Conservation (phyloP, 2,113 vertebrate genomes). For the Entelurus aequoreus region DNA sequence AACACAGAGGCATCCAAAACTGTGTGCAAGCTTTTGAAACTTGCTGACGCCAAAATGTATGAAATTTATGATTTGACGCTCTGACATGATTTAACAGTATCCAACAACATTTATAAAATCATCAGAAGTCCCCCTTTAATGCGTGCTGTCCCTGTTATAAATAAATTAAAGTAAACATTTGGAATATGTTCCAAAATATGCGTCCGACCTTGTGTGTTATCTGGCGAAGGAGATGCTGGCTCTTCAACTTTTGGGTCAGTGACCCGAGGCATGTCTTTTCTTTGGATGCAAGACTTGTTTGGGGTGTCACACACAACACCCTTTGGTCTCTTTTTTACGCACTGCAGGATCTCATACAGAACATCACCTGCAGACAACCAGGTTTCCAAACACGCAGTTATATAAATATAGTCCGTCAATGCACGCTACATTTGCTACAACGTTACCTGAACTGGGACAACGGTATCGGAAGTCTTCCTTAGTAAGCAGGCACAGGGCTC, state of each 20-base stretch:
- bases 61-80: no score
- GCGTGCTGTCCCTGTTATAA: no score
- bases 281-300: conserved; percentile 18
- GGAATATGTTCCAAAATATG: neutral
- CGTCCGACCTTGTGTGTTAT: conserved; percentile 28
- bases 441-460: conserved; percentile 83
- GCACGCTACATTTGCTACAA: neutral
- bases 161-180: no score
- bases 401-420: neutral
- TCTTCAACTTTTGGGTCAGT: neutral
- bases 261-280: conserved; percentile 41
- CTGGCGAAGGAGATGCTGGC: conserved; percentile 11
- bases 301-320: conserved; percentile 49
- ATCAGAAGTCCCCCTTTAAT: neutral
- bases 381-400: neutral
- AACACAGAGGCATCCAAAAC: no score
- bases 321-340: conserved; percentile 80
- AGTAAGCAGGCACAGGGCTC: conserved; percentile 87
- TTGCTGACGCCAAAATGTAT: no score
- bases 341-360: conserved; percentile 86
- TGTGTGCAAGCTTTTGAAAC: no score
- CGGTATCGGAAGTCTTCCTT: conserved; percentile 88
- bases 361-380: conserved; percentile 77
- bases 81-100: no score
- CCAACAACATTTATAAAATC: neutral